Conservation (phyloP, 2,888 invertebrate species). For the Drosophila prostipennis region DNA sequence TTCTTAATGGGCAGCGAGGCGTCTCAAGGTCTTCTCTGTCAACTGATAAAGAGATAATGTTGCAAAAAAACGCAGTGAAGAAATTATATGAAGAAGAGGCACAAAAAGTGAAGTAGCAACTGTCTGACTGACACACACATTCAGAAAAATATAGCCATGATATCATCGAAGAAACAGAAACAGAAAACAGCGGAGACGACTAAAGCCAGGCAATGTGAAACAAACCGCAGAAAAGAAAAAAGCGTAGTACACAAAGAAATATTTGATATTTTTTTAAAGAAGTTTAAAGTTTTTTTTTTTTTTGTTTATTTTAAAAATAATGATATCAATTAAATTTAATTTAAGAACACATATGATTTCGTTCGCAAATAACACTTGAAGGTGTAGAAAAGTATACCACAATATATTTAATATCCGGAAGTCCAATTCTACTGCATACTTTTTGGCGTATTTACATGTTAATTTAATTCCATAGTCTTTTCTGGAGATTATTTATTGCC, state of each 20-base stretch:
- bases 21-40: constrained; percentile 70
- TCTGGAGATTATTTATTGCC: too few relatives aligned
- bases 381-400: too few relatives aligned
- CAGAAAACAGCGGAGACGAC: constrained; percentile 6
- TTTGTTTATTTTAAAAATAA: too few relatives aligned
- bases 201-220: constrained; percentile 12
- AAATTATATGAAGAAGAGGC: constrained; percentile 23
- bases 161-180: constrained; percentile 55
- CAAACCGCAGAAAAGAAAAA: constrained; percentile 50
- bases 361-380: too few relatives aligned
- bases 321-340: too few relatives aligned
- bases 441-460: too few relatives aligned
- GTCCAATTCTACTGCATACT: too few relatives aligned
- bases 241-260: background rate
- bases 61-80: constrained; percentile 28
- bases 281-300: background rate
- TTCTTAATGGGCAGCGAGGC: constrained; percentile 42
- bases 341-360: too few relatives aligned
- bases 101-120: constrained; percentile 43
- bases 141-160: constrained; percentile 51
- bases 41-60: constrained; percentile 75
- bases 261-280: background rate
- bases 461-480: too few relatives aligned
- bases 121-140: constrained; percentile 54
- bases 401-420: too few relatives aligned